phyloP scores from a whole-genome alignment of 2,113 vertebrate species.

The Phrynosoma blainvillii region DNA sequence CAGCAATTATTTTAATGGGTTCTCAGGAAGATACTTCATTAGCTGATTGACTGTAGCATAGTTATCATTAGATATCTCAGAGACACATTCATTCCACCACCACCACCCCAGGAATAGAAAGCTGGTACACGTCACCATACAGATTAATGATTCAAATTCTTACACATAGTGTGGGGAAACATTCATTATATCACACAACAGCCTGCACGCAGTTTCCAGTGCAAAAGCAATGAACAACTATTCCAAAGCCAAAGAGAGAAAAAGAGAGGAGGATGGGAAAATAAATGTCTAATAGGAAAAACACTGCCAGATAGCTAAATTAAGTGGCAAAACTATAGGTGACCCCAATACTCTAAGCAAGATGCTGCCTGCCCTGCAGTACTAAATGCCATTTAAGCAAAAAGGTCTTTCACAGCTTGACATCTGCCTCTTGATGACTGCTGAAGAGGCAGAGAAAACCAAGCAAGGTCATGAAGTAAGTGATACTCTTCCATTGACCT shows the following conservation, averaged over 20 bases:
- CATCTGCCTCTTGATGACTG: not conserved
- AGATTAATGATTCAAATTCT: not conserved
- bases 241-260: not conserved
- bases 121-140: not conserved
- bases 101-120: too few species aligned
- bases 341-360: not conserved
- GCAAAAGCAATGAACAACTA: not conserved
- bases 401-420: constrained; percentile 3
- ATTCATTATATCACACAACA: not conserved
- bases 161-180: not conserved
- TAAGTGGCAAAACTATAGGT: not conserved
- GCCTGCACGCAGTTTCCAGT: not conserved
- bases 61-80: not conserved
- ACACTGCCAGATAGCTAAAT: not conserved
- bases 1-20: not conserved
- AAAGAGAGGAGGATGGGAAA: not conserved
- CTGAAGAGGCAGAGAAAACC: not conserved
- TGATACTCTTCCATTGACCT: not conserved
- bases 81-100: not conserved
- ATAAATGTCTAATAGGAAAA: not conserved
- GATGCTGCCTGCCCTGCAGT: not conserved
- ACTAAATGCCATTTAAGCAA: not conserved
- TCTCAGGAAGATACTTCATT: constrained; percentile 1
- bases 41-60: not conserved
- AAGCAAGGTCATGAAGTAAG: not conserved